Evolutionary conservation across 92 coral and sea anemone genomes (phyloP).

Genomic region (Phenganax subtilis): DNA sequence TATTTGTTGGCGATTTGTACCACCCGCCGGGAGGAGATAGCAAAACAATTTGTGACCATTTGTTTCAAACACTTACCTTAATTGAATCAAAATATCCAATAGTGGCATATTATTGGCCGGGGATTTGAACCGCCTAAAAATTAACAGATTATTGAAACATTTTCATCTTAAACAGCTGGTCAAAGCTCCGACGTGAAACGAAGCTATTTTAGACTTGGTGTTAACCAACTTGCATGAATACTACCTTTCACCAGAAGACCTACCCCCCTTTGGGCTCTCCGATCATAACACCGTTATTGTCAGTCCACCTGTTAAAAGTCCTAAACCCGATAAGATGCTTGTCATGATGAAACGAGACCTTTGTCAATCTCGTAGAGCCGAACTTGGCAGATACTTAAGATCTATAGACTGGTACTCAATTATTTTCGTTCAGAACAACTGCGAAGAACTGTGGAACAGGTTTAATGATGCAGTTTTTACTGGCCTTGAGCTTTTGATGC

Average conservation of each 20-base stretch:
- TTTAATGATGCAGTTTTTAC: not conserved
- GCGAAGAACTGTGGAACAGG: constrained; percentile 9
- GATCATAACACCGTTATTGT: not conserved
- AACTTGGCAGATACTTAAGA: constrained; percentile 17
- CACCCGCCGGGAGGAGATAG: too few relatives aligned
- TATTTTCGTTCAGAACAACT: not conserved
- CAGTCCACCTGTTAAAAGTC: not conserved
- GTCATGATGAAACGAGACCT: not conserved
- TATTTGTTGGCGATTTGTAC: too few relatives aligned
- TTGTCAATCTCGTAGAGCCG: not conserved
- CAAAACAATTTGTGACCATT: too few relatives aligned
- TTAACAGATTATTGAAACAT: constrained; percentile 1
- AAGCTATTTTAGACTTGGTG: not conserved
- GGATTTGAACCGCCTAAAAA: not conserved
- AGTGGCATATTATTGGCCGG: constrained; percentile 1
- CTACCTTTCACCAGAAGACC: not conserved
- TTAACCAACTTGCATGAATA: not conserved
- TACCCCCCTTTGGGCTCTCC: not conserved
- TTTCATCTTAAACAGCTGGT: constrained; percentile 3
- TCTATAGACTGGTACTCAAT: constrained; percentile 4
- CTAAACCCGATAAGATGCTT: not conserved
- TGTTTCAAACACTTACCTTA: too few relatives aligned
- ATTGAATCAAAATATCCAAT: not conserved
- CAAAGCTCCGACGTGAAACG: not conserved
- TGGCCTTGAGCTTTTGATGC: constrained; percentile 9